Conservation (phyloP, 2,113 vertebrate species). For the Proterorhinus semilunaris region DNA sequence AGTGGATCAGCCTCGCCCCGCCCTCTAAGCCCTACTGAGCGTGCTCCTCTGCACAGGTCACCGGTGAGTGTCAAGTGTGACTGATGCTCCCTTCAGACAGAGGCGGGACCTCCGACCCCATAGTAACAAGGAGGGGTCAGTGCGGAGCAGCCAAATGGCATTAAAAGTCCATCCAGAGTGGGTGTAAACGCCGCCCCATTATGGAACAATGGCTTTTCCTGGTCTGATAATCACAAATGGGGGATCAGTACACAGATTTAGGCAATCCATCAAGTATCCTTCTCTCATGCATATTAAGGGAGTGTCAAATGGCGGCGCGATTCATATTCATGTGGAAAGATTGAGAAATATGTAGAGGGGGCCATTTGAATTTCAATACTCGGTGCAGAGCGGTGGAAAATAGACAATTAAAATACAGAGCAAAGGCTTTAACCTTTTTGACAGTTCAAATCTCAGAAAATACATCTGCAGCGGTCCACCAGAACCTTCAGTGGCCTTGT, state of each 20-base stretch:
- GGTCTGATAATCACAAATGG: slow-evolving; percentile 55
- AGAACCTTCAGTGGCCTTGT: slow-evolving; percentile 47
- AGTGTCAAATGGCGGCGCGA: slow-evolving; percentile 42
- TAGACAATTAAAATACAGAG: slow-evolving; percentile 51
- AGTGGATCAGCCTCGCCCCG: slow-evolving; percentile 1
- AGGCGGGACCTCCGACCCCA: slow-evolving; percentile 58
- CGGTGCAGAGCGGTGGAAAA: slow-evolving; percentile 40
- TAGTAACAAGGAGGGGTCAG: slow-evolving; percentile 48
- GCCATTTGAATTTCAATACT: slow-evolving; percentile 71
- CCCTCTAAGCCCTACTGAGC: slow-evolving; percentile 15
- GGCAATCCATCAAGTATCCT: slow-evolving; percentile 64
- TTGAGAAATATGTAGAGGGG: slow-evolving; percentile 49
- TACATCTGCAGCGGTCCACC: slow-evolving; percentile 36
- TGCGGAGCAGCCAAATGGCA: slow-evolving; percentile 40
- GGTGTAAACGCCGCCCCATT: slow-evolving; percentile 57
- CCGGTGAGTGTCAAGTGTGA: slow-evolving; percentile 64
- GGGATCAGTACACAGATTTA: slow-evolving; percentile 54
- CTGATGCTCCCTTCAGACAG: slow-evolving; percentile 52
- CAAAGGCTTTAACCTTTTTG: slow-evolving; percentile 56
- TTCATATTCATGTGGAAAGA: slow-evolving; percentile 69
- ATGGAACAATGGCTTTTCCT: slow-evolving; percentile 62
- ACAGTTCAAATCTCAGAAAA: slow-evolving; percentile 58
- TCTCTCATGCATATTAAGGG: slow-evolving; percentile 61
- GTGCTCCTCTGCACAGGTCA: slow-evolving; percentile 53
- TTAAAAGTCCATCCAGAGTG: slow-evolving; percentile 52